A percentile compares a stretch with the other conserved stretches of the same genome.
phyloP scores from a whole-genome alignment of 2,797 vertebrate genomes.

The Sebastes elongatus region DNA sequence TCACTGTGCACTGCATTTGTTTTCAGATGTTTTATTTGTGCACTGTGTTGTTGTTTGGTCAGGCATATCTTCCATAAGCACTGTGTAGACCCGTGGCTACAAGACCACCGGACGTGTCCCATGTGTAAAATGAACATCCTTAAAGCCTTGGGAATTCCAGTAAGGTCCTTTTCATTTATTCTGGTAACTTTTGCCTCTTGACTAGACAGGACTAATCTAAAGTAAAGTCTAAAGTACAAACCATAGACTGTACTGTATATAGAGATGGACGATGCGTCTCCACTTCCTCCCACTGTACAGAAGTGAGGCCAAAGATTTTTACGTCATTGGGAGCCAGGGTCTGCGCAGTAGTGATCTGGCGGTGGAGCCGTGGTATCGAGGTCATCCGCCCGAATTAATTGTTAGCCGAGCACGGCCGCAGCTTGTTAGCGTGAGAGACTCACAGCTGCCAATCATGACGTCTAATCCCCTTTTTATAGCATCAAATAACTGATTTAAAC shows the following conservation, averaged over 20 bases:
- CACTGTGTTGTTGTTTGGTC: slow-evolving; percentile 34
- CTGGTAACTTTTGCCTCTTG: not conserved
- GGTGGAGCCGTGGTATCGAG: too few relatives aligned
- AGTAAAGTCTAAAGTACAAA: not conserved
- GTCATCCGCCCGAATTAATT: rapidly evolving
- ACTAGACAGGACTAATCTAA: not conserved
- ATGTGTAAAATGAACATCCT: slow-evolving; percentile 99
- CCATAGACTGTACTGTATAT: too few relatives aligned
- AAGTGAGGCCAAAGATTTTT: too few relatives aligned
- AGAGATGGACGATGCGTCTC: too few relatives aligned
- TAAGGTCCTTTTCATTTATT: slow-evolving; percentile 70
- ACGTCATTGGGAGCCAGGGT: too few relatives aligned
- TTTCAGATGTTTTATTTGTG: not conserved
- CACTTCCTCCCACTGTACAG: too few relatives aligned
- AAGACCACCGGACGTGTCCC: slow-evolving; percentile 97
- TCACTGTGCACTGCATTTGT: not conserved
- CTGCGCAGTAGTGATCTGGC: too few relatives aligned
- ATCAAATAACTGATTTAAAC: too few relatives aligned
- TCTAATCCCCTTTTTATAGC: rapidly evolving
- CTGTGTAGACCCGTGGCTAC: slow-evolving; percentile 98
- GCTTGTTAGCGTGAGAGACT: too few relatives aligned
- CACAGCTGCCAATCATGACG: too few relatives aligned
- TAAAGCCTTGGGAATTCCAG: slow-evolving; percentile 96
- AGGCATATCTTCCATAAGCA: slow-evolving; percentile 99
- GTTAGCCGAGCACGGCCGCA: too few relatives aligned